These are phyloP conservation scores for Oryzias melastigma DNA, from an alignment of 2,113 vertebrate species.

Conservation along the genomic window DNA sequence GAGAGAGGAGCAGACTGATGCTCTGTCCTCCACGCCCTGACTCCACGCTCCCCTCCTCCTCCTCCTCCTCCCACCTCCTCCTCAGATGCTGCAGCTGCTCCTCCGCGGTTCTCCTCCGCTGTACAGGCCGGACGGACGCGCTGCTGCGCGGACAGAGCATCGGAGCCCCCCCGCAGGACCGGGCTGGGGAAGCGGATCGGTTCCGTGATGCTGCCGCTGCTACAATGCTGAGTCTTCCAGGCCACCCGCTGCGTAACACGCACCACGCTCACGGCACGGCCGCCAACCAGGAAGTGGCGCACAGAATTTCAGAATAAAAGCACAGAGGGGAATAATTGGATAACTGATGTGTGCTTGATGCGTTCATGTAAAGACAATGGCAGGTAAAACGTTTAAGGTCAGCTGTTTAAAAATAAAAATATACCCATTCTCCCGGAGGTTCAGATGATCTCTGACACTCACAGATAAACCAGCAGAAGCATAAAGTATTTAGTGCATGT, in stretches of 20 bases:
- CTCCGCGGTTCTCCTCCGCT: conserved; percentile 16
- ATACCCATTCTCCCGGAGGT: too few species aligned
- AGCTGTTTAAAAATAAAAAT: too few species aligned
- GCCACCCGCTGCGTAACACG: conserved; percentile 51
- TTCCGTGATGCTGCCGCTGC: conserved; percentile 33
- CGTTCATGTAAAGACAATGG: too few species aligned
- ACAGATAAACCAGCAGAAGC: too few species aligned
- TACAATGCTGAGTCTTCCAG: conserved; percentile 54
- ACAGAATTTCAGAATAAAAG: conserved; percentile 34
- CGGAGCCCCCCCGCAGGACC: conserved; percentile 4
- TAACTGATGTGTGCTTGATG: too few species aligned
- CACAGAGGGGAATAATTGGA: too few species aligned
- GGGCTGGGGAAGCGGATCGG: conserved; percentile 6
- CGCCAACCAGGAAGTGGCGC: conserved; percentile 7
- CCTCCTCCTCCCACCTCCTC: conserved; percentile 35
- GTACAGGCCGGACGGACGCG: conserved; percentile 6
- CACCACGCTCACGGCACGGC: not conserved
- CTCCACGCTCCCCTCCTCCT: conserved; percentile 5
- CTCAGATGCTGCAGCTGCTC: conserved; percentile 35
- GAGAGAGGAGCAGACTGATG: not conserved
- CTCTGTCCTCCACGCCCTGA: conserved; percentile 20
- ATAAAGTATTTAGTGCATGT: too few species aligned
- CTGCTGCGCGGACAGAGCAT: conserved; percentile 21
- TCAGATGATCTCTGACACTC: too few species aligned
- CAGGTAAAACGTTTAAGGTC: too few species aligned